Percentiles rank a stretch among this genome's conserved stretches.
Conservation (phyloP, 1,140 invertebrate genomes). For the Orussus abietinus region DNA sequence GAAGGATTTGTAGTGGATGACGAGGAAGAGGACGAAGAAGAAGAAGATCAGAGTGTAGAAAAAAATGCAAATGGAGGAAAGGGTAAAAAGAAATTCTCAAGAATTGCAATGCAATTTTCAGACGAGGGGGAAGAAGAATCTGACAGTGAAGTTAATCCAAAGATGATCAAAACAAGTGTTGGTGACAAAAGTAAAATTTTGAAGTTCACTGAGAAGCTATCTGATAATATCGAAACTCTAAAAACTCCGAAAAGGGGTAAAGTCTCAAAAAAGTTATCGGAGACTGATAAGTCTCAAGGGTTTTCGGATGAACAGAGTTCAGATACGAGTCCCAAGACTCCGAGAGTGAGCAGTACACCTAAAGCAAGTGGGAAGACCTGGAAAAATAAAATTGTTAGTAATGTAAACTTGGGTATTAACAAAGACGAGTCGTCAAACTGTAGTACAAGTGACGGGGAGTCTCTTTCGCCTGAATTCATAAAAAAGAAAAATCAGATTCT, state of each 20-base stretch:
- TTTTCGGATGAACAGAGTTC: no score
- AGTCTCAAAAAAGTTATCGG: background rate
- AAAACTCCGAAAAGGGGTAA: conserved; percentile 2
- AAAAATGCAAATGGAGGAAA: conserved; percentile 1
- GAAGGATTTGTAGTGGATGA: conserved; percentile 34
- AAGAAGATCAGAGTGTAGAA: conserved; percentile 8
- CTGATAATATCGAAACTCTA: background rate
- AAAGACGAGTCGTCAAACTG: no score
- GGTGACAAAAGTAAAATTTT: background rate
- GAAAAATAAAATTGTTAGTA: no score
- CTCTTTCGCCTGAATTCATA: no score
- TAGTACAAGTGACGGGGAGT: no score
- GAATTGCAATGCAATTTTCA: background rate
- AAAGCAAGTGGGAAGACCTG: no score
- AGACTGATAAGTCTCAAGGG: background rate
- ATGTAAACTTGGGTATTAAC: no score
- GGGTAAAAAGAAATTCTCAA: conserved; percentile 4
- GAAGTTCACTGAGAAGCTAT: background rate
- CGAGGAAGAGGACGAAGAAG: conserved; percentile 18
- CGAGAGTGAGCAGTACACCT: no score
- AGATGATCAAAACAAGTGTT: no score
- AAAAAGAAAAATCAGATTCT: no score
- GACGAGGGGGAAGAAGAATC: conserved; percentile 2
- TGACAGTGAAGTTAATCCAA: background rate
- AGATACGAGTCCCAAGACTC: no score